Evolutionary conservation across 2,888 invertebrate species (phyloP), one percentile per base, ranked within the genome.

Genomic region (Dusona sp.): DNA sequence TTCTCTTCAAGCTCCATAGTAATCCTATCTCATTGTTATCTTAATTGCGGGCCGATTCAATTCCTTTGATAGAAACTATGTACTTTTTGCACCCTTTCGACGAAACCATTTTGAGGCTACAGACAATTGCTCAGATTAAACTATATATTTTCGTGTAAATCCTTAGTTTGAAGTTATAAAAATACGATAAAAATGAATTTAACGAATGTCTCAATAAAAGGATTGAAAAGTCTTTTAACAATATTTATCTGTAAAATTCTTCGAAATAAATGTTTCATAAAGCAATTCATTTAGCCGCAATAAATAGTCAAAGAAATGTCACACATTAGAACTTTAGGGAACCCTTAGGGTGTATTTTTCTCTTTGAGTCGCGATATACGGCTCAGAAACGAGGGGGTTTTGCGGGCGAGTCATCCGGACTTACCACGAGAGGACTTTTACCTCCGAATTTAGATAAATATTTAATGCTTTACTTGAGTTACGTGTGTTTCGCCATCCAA

Each of bases 371-470:
- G 61, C 29, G 61, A 61, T 4, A 16, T 13, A 4, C 16, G 13
- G 13, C 22, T 11, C 7, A 65, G 36, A 38, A 38, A 67, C 9
- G 67, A 67, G 61, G 29, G 29, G 11, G 9, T 61, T 61, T 61
- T 67, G 67, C 38, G 4, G 19, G 33, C 25, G 70, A 45, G 48
- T 42, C 25, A 48, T 29, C 33, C 48, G 48, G 45, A 67, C 16
- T 29, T 61, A 51, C 67, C 22, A 70, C 67, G 54, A n/a, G 38
- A 51, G 64, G 65, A 78, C 72, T 54, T 70, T 61, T 48, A 3
- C 72, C 36, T 64, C 67, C 38, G 81, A 81, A 75, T 75, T 75
- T 72, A 48, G 75, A 84, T 77, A 80, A 80, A 84, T 80, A 84
- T 79, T 75, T 74, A 61, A 84, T 70, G 74, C 16, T 70, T 79